Evolutionary conservation across 2,113 vertebrate genomes (phyloP), one percentile per base, ranked within the genome.

Genomic region (Coryphaenoides rupestris): DNA sequence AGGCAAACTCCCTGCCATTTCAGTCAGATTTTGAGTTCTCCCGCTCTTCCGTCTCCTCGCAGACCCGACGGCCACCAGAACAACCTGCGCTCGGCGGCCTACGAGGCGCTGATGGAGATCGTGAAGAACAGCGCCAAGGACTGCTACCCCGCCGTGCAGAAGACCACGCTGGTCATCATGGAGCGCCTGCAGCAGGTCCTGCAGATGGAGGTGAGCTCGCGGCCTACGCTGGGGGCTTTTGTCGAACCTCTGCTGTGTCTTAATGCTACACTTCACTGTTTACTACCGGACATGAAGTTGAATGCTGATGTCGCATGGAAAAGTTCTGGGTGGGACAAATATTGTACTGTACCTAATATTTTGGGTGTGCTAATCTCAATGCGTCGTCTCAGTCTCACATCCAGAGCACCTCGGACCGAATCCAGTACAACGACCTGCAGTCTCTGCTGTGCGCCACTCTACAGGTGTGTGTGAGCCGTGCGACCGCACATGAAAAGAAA

Each of bases 111-210:
- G 71, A 99, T 99, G 97, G 96, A 99, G 89, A 99, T 99, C 2
- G 97, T 99, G 62, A 99, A 99, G 87, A 99, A 99, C 88, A 99
- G 97, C 68, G 97, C 96, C 57, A 98, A 99, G 85, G 97, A 99
- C 70, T 99, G 97, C 76, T 99, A 99, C 63, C 97, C 97, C 0
- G 97, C 97, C 0, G 97, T 99, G 13, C 97, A 99, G 78, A 99
- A 99, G 66, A 99, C 96, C 19, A 99, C 96, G 0, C 85, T 99
- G 82, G 97, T 99, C 81, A 99, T 99, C 71, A 99, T 99, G 97
- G 96, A 99, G 73, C 72, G 97, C 17, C 92, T 99, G 55, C 95
- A 98, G 87, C 97, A 97, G 89, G 97, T 99, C 77, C 92, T 99
- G 23, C 97, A 99, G 89, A 99, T 99, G 97, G 97, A 99, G 95